phyloP scores from a whole-genome alignment of 2,113 vertebrate species.

The Panthera uncia region DNA sequence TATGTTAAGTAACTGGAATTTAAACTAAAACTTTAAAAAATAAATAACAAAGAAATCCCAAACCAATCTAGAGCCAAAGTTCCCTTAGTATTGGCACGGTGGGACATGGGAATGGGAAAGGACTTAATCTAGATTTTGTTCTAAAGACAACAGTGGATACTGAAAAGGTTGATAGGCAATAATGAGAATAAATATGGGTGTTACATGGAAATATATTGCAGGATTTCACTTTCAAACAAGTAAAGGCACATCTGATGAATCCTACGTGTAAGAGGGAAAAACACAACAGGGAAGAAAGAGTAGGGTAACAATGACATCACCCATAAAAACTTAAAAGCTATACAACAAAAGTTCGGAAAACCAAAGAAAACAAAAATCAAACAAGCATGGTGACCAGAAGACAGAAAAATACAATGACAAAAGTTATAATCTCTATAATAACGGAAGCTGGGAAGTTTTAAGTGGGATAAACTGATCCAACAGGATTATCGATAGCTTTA shows the following conservation, averaged over 20 bases:
- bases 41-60: neutral
- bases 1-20: neutral
- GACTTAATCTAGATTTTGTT: accelerated
- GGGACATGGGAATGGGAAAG: accelerated
- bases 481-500: neutral
- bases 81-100: accelerated
- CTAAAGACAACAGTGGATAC: accelerated
- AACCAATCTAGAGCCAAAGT: neutral
- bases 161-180: accelerated
- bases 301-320: accelerated
- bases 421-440: neutral
- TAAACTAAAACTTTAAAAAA: neutral
- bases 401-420: accelerated
- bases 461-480: accelerated
- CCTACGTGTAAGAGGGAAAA: accelerated
- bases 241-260: neutral
- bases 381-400: neutral
- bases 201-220: neutral
- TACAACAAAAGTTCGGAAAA: accelerated
- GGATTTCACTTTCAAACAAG: neutral
- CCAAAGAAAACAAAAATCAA: neutral
- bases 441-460: accelerated
- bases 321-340: neutral
- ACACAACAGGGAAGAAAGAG: neutral
- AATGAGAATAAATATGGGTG: neutral